These are phyloP conservation scores for Perccottus glenii DNA, from an alignment of 2,113 vertebrate species.

Conservation along the genomic window DNA sequence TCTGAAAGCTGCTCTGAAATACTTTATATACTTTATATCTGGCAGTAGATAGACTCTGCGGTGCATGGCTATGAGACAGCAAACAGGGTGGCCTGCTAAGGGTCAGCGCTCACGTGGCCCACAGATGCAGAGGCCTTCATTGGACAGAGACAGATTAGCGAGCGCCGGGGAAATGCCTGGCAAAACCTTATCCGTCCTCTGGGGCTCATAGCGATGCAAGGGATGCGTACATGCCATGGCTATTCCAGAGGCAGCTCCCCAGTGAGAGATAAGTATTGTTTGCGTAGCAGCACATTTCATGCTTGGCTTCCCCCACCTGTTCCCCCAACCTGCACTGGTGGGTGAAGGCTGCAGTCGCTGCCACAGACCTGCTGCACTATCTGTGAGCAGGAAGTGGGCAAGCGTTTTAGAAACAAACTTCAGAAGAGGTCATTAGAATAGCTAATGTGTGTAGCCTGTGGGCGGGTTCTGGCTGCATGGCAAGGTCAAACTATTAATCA, in stretches of 20 bases:
- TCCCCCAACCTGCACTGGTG: conserved; percentile 61
- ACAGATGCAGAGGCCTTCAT: conserved; percentile 28
- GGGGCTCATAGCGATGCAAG: conserved; percentile 53
- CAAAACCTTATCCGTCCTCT: conserved; percentile 53
- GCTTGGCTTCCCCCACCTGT: conserved; percentile 73
- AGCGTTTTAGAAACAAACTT: conserved; percentile 15
- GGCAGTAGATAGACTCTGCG: conserved; percentile 35
- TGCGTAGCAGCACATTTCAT: conserved; percentile 77
- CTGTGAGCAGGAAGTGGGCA: not conserved
- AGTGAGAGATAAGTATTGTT: conserved; percentile 74
- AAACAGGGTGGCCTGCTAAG: conserved; percentile 39
- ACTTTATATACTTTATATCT: conserved; percentile 45
- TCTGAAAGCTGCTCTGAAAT: conserved; percentile 39
- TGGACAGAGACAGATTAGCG: conserved; percentile 23
- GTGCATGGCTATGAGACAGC: conserved; percentile 38
- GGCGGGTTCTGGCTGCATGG: conserved; percentile 30
- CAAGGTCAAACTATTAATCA: conserved; percentile 69
- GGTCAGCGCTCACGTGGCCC: conserved; percentile 50
- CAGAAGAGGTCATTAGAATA: not conserved
- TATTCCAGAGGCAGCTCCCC: conserved; percentile 56
- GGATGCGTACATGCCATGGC: conserved; percentile 49
- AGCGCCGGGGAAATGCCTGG: conserved; percentile 10
- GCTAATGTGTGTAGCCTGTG: conserved; percentile 32
- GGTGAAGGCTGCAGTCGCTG: conserved; percentile 63
- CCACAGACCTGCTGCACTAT: not conserved